Evolutionary conservation across 2,797 vertebrate species (phyloP).

Genomic region (Pseudomugil gertrudae): DNA sequence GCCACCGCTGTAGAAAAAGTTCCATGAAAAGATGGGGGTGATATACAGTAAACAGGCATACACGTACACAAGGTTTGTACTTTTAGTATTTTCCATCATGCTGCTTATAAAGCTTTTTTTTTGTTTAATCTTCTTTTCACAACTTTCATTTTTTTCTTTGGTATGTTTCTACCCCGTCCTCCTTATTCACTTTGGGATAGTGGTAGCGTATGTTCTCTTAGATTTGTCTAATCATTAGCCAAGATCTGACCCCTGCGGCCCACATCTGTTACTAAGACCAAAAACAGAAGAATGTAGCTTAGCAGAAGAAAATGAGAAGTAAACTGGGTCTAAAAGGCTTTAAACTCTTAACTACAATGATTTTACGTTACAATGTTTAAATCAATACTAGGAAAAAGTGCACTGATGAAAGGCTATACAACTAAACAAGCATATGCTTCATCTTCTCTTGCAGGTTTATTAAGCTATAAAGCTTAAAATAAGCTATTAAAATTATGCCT

Average conservation of each 20-base stretch:
- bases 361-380: neutral
- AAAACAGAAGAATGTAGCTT: slow-evolving; percentile 29
- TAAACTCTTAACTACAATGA: slow-evolving; percentile 4
- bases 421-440: neutral
- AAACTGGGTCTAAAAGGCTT: neutral
- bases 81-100: neutral
- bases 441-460: neutral
- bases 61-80: neutral
- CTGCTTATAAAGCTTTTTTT: neutral
- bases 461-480: neutral
- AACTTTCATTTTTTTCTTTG: neutral
- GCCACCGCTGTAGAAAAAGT: slow-evolving; percentile 66
- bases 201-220: slow-evolving; percentile 44
- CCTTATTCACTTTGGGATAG: slow-evolving; percentile 35
- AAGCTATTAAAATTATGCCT: neutral
- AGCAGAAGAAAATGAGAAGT: slow-evolving; percentile 39
- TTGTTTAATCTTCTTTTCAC: neutral
- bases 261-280: slow-evolving; percentile 58
- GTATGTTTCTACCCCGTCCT: slow-evolving; percentile 31
- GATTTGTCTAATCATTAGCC: slow-evolving; percentile 63
- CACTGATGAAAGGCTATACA: neutral
- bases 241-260: slow-evolving; percentile 42
- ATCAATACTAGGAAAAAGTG: neutral
- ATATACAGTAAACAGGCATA: slow-evolving; percentile 26
- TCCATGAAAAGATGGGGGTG: slow-evolving; percentile 13